Base-by-base conservation (phyloP, 2,797 vertebrate genomes). In the Eulemur rubriventer region DNA sequence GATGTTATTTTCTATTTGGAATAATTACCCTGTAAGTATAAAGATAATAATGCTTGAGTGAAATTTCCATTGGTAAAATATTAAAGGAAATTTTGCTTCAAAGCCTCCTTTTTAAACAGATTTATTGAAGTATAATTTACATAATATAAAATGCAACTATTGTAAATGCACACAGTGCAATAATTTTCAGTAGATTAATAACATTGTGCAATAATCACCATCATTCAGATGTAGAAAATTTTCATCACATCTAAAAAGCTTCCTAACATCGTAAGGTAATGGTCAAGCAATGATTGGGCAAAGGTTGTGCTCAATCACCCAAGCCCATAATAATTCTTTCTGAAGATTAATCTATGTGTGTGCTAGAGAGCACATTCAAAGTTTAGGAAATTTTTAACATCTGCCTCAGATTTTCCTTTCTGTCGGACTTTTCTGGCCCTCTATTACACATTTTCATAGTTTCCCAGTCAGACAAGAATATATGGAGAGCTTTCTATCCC, bases 11-110 rank as follows among this genome's bases (percentile, higher is more conserved):
- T 83, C 57, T 87, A 55, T 46, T 72, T 94, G 30, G 4, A 81
- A 87, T 89, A 95, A 94, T 90, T 20, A 92, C 26, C 30, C 43
- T 80, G 13, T 38, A 90, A 55, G 59, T 46, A 87, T 75, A 95
- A 91, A 89, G 18, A 18, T 83, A 83, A 97, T 89, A 87, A 30
- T 50, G 38, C 24, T 65, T 72, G 48, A 87, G 80, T 72, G 52
- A 95, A 92, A 69, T 55, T 96, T 92, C 59, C 41, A 73, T 35
- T 72, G 65, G 18, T 65, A 87, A 94, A 89, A 93, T 92, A 73
- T 57, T 75, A 86, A 82, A 89, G 61, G 18, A 55, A 50, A 85
- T 72, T 94, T 72, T 10, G 61, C 88, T 75, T 57, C 72, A 6
- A 92, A 87, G 55, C 14, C 38, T 59, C 14, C 4, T 59, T 76